Percentiles rank a stretch among this genome's conserved stretches.
phyloP scores from a whole-genome alignment of 1,140 invertebrate species.

The Oncopeltus fasciatus region DNA sequence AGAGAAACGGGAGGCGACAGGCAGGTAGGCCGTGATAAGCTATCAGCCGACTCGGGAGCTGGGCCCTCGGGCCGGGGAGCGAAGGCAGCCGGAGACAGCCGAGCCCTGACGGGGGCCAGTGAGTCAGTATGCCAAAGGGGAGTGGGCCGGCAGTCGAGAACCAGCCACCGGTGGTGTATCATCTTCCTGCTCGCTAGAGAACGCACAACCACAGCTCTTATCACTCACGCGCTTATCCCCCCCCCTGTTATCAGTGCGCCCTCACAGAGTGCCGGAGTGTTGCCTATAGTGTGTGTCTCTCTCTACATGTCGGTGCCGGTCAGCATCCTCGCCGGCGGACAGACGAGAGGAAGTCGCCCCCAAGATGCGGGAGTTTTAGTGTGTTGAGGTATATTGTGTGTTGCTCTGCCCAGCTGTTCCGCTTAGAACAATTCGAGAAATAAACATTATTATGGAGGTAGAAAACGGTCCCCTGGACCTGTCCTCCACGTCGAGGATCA shows the following conservation, averaged over 20 bases:
- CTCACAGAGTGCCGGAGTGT: not conserved
- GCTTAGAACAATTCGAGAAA: no score
- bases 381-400: no score
- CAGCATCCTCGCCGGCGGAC: no score
- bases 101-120: constrained; percentile 20
- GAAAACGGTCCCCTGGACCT: constrained; percentile 26
- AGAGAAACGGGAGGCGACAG: no score
- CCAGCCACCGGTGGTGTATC: not conserved
- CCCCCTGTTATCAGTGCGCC: not conserved
- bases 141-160: constrained; percentile 1
- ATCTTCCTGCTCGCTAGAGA: not conserved
- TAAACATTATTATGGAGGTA: constrained; percentile 19
- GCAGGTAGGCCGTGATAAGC: not conserved
- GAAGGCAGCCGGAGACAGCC: constrained; percentile 17
- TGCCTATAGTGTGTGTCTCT: no score
- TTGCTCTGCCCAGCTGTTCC: no score
- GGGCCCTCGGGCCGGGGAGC: not conserved
- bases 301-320: no score
- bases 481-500: constrained; percentile 18
- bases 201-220: not conserved
- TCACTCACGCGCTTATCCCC: not conserved
- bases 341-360: not conserved
- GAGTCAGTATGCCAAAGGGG: constrained; percentile 24
- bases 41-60: not conserved
- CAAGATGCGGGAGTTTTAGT: not conserved